Evolutionary conservation across 1,140 invertebrate genomes (phyloP).

Genomic region (Euura saliciscinereae): DNA sequence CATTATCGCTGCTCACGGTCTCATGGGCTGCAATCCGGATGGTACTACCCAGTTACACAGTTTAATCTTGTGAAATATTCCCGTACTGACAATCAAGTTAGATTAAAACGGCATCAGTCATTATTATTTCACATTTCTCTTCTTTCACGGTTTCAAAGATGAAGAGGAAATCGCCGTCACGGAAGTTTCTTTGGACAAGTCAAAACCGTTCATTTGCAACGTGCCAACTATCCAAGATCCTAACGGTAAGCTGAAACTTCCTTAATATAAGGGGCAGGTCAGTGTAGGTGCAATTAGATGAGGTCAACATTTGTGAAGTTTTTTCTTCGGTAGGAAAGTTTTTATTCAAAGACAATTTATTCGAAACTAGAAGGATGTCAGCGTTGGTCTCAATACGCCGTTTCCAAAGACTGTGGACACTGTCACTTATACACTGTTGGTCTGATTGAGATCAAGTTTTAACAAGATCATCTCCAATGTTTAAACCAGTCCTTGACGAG

Average conservation of each 20-base stretch:
- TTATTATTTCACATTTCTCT: not conserved
- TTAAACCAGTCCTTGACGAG: too few relatives aligned
- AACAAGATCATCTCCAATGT: too few relatives aligned
- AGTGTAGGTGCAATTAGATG: not conserved
- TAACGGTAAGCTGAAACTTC: too few relatives aligned
- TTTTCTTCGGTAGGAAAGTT: not conserved
- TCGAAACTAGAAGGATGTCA: too few relatives aligned
- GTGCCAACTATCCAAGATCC: not conserved
- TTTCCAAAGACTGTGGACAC: too few relatives aligned
- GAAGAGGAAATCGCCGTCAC: constrained; percentile 13
- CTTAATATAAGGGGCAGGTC: not conserved
- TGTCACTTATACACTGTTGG: too few relatives aligned
- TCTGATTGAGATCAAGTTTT: too few relatives aligned
- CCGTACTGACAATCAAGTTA: not conserved
- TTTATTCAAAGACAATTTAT: not conserved
- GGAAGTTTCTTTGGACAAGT: not conserved
- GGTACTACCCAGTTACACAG: not conserved
- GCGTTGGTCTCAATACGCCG: too few relatives aligned
- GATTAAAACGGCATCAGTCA: not conserved
- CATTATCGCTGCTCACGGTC: not conserved
- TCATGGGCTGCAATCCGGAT: constrained; percentile 19
- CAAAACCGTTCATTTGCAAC: constrained; percentile 4
- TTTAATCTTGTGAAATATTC: not conserved
- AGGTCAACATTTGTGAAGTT: not conserved
- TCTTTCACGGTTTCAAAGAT: not conserved